phyloP scores from a whole-genome alignment of 2,888 invertebrate genomes.

The Amphiduros pacificus region DNA sequence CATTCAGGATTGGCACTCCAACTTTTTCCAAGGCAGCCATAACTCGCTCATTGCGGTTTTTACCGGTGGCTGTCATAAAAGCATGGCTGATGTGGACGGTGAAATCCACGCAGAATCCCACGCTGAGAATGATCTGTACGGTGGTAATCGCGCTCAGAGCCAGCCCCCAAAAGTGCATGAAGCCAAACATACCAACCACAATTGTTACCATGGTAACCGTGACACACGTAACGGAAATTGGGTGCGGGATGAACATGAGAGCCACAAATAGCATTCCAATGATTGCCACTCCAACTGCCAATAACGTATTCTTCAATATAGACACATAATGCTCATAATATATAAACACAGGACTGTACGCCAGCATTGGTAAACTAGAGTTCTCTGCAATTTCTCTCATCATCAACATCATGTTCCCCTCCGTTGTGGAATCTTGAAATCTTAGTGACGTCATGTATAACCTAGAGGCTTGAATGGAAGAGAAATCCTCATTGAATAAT shows the following conservation, averaged over 20 bases:
- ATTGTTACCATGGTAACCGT: conserved; percentile 40
- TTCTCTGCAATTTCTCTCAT: conserved; percentile 35
- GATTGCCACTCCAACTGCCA: conserved; percentile 41
- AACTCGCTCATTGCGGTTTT: conserved; percentile 31
- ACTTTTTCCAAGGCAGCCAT: conserved; percentile 27
- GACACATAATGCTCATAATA: conserved; percentile 45
- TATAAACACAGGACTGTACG: conserved; percentile 38
- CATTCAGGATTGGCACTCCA: conserved; percentile 33
- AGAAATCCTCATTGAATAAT: conserved; percentile 22
- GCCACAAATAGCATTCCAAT: conserved; percentile 42
- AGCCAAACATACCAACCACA: conserved; percentile 43
- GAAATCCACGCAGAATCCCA: conserved; percentile 45
- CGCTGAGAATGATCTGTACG: conserved; percentile 45
- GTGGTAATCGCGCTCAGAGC: conserved; percentile 44
- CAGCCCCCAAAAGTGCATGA: conserved; percentile 39
- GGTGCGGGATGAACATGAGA: conserved; percentile 44
- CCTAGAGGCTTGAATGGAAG: conserved; percentile 76
- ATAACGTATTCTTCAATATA: conserved; percentile 41
- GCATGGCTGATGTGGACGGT: conserved; percentile 34
- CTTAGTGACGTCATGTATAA: conserved; percentile 87
- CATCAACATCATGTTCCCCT: conserved; percentile 38
- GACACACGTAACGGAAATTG: conserved; percentile 37
- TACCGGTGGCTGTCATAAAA: conserved; percentile 29
- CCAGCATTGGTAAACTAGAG: conserved; percentile 33
- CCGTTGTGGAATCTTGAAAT: conserved; percentile 73